Evolutionary conservation across 2,797 vertebrate genomes (phyloP).

Genomic region (Intellagama lesueurii): DNA sequence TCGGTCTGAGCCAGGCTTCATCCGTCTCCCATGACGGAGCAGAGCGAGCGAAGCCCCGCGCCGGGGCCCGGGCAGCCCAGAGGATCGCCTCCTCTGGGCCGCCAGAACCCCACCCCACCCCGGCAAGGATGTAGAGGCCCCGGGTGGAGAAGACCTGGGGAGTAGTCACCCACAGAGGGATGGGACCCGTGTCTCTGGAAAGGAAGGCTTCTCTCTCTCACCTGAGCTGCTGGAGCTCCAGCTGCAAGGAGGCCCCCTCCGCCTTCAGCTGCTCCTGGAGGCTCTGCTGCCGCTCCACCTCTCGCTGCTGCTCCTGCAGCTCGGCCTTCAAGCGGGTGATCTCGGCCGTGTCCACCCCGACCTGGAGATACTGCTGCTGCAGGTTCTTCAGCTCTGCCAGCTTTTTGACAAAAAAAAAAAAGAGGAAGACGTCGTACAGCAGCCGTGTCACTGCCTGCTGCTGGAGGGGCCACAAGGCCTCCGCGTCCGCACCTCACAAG

Average conservation of each 20-base stretch:
- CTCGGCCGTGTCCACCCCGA: constrained; percentile 80
- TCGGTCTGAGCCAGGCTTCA: not conserved
- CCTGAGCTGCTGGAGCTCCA: constrained; percentile 86
- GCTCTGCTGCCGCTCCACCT: constrained; percentile 58
- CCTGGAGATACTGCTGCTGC: constrained; percentile 83
- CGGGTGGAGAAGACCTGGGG: too few species aligned
- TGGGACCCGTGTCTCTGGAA: not conserved
- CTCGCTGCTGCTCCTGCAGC: constrained; percentile 70
- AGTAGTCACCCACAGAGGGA: too few species aligned
- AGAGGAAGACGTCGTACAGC: constrained; percentile 1
- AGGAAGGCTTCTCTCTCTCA: constrained; percentile 37
- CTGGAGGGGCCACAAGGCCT: not conserved
- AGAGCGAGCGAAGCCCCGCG: too few species aligned
- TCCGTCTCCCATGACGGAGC: too few species aligned
- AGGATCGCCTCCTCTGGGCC: too few species aligned
- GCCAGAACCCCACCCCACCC: too few species aligned
- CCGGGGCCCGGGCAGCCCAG: too few species aligned
- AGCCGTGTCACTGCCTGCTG: not conserved
- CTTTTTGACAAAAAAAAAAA: constrained; percentile 73
- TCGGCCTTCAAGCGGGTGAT: constrained; percentile 73
- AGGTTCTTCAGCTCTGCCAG: constrained; percentile 88
- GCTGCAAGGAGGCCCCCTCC: constrained; percentile 77
- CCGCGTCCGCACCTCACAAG: not conserved
- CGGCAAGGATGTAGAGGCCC: too few species aligned
- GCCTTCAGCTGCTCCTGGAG: constrained; percentile 76